These are phyloP conservation scores for Peromyscus melanophrys DNA, from an alignment of 2,797 vertebrate genomes.

Conservation along the genomic window DNA sequence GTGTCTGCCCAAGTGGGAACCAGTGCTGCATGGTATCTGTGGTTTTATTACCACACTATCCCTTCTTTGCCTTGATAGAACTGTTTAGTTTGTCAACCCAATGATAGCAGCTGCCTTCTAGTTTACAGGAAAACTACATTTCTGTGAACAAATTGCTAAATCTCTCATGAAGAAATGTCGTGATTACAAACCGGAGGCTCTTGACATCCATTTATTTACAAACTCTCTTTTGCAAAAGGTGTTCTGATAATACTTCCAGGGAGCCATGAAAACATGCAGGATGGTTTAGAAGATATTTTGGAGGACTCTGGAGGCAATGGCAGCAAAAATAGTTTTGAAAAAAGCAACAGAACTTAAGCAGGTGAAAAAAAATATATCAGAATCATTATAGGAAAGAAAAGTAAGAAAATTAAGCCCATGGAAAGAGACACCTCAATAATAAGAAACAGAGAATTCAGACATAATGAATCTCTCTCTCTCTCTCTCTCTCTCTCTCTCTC, in stretches of 20 bases:
- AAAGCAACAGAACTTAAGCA: neutral
- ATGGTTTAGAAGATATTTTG: neutral
- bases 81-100: neutral
- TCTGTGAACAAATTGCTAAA: conserved; percentile 48
- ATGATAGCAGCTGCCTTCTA: conserved; percentile 11
- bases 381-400: neutral
- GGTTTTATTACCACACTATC: conserved; percentile 8
- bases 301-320: neutral
- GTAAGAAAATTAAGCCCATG: neutral
- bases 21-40: neutral
- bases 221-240: conserved; percentile 15
- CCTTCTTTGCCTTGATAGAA: conserved; percentile 31
- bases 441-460: neutral
- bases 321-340: neutral
- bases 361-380: neutral
- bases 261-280: neutral
- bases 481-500: neutral
- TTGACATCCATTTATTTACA: neutral
- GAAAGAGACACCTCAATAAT: neutral
- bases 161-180: conserved; percentile 47
- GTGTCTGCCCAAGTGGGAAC: neutral
- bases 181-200: conserved; percentile 24
- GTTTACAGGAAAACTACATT: conserved; percentile 44
- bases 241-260: neutral
- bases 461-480: neutral